Percentiles rank a stretch among this genome's conserved stretches.
Conservation (phyloP, 2,113 vertebrate genomes). For the Elephantulus edwardii region DNA sequence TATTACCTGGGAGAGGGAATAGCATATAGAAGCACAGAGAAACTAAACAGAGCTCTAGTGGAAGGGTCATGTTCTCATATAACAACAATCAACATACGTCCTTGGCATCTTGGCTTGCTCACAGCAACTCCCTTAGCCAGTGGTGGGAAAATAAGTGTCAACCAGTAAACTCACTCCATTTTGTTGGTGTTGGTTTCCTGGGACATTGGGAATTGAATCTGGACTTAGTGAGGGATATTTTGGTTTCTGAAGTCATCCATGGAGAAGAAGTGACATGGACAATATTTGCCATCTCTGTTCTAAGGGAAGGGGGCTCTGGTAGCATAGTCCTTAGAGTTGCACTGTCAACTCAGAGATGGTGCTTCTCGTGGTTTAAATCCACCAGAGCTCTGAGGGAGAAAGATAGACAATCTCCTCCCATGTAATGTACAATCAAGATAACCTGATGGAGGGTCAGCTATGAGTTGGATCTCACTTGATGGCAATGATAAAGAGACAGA, state of each 20-base stretch:
- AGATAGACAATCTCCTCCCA: no score
- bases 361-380: no score
- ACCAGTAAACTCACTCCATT: rapidly evolving
- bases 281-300: neutral
- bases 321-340: no score
- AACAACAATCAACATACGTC: neutral
- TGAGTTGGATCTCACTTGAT: no score
- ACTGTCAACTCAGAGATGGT: no score
- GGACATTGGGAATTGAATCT: neutral
- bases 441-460: no score
- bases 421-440: no score
- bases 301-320: no score
- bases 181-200: neutral
- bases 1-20: neutral
- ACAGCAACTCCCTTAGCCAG: neutral
- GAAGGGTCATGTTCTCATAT: neutral
- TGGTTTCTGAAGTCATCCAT: neutral
- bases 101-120: neutral
- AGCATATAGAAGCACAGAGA: neutral
- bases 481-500: no score
- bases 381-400: no score
- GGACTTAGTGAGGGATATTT: neutral
- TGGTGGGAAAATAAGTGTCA: neutral
- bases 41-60: neutral
- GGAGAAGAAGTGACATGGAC: neutral